Percentiles rank a stretch among this genome's conserved stretches.
These are phyloP conservation scores for Phoxinus phoxinus DNA, from an alignment of 2,113 vertebrate genomes.

Conservation along the genomic window DNA sequence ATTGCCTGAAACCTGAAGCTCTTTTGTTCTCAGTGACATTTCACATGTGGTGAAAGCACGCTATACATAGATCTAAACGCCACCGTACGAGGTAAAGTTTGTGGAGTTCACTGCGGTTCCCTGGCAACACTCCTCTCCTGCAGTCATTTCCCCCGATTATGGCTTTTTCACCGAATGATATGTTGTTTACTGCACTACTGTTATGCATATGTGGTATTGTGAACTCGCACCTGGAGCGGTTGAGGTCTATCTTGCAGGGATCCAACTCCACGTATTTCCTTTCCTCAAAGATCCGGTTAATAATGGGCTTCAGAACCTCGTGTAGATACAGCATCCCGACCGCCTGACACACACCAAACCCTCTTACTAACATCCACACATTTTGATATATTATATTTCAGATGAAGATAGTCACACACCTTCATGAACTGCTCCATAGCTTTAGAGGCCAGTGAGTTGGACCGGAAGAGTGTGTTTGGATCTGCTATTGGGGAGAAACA, in stretches of 20 bases:
- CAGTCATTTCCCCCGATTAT: background rate
- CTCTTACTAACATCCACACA: background rate
- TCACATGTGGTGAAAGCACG: background rate
- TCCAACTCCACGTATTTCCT: conserved; percentile 92
- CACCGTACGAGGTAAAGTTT: background rate
- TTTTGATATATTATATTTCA: background rate
- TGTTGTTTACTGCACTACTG: background rate
- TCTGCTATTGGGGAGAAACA: conserved; percentile 76
- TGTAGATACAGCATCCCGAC: conserved; percentile 93
- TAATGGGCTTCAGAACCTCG: conserved; percentile 81
- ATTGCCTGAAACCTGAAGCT: background rate
- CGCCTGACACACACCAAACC: conserved; percentile 70
- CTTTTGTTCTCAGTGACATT: conserved; percentile 3
- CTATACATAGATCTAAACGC: background rate
- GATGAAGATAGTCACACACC: conserved; percentile 66
- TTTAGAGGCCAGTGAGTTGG: conserved; percentile 91
- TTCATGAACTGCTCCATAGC: conserved; percentile 94
- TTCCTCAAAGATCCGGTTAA: conserved; percentile 89
- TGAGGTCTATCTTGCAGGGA: conserved; percentile 87
- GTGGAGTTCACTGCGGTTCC: conserved; percentile 68
- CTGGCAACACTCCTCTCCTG: conserved; percentile 69
- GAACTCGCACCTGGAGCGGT: conserved; percentile 76
- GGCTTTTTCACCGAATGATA: conserved; percentile 1
- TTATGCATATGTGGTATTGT: background rate
- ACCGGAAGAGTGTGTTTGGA: conserved; percentile 92